Evolutionary conservation across 2,888 invertebrate genomes (phyloP).

Genomic region (Eupeodes luniger): DNA sequence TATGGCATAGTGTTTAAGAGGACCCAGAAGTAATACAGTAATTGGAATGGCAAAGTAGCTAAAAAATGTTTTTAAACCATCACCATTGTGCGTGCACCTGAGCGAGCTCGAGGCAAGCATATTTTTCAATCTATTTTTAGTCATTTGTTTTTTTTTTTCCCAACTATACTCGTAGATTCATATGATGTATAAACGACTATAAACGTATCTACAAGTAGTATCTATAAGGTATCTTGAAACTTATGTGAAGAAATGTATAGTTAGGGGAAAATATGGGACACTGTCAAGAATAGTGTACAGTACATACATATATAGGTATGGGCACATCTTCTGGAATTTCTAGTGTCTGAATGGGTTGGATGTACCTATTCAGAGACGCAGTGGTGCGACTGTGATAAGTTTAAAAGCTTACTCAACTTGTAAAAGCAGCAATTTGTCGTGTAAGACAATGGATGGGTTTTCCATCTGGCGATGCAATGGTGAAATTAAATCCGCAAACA

Average conservation of each 20-base stretch:
- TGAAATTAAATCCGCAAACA: constrained; percentile 32
- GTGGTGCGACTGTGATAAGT: constrained; percentile 21
- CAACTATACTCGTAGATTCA: background rate
- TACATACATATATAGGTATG: no score
- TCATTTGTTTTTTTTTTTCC: background rate
- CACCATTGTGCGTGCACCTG: constrained; percentile 25
- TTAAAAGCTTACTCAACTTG: constrained; percentile 35
- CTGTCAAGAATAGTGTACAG: constrained; percentile 10
- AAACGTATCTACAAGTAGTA: no score
- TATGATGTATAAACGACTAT: no score
- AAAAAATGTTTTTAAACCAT: background rate
- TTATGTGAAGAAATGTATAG: background rate
- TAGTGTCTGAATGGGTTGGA: background rate
- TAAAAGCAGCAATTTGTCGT: constrained; percentile 48
- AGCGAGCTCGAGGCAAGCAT: background rate
- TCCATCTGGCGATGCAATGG: background rate
- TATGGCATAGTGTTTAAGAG: background rate
- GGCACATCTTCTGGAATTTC: constrained; percentile 3
- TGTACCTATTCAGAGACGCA: background rate
- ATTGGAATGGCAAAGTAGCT: constrained; percentile 11
- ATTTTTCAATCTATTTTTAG: constrained; percentile 21
- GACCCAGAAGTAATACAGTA: constrained; percentile 5
- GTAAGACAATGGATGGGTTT: constrained; percentile 23
- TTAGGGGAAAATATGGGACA: constrained; percentile 19
- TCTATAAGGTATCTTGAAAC: background rate